These are phyloP conservation scores for Tenualosa ilisha DNA, from an alignment of 2,797 vertebrate genomes.

Conservation along the genomic window DNA sequence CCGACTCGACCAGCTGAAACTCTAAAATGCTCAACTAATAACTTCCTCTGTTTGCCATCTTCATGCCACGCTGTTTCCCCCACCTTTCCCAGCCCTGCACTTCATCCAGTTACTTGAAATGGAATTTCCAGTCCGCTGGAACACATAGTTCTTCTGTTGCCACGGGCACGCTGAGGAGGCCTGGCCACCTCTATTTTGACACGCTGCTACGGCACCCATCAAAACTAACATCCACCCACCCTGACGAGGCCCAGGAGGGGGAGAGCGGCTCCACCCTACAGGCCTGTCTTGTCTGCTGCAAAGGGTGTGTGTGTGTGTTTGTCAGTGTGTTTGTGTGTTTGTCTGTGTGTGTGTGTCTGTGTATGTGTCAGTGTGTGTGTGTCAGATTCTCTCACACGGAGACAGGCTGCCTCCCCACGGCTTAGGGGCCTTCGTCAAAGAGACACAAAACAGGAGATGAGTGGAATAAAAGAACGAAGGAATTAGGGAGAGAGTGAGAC, in stretches of 20 bases:
- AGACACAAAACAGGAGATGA: conserved; percentile 57
- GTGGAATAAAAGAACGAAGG: neutral
- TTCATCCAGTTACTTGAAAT: conserved; percentile 49
- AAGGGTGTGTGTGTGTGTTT: too few species aligned
- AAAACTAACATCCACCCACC: conserved; percentile 47
- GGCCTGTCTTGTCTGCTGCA: neutral
- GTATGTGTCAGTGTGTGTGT: too few species aligned
- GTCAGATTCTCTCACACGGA: neutral
- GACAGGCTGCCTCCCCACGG: neutral
- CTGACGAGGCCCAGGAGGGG: conserved; percentile 19
- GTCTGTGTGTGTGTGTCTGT: too few species aligned
- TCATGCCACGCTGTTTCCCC: conserved; percentile 39
- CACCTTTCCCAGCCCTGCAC: conserved; percentile 38
- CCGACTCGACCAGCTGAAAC: conserved; percentile 50
- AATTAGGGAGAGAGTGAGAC: neutral
- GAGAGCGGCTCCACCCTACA: neutral
- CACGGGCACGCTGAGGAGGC: conserved; percentile 41
- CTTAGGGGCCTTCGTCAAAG: conserved; percentile 31
- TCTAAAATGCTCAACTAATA: conserved; percentile 67
- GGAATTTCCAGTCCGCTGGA: conserved; percentile 53
- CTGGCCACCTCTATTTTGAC: conserved; percentile 51
- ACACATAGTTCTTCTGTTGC: conserved; percentile 45
- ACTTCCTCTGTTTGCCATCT: conserved; percentile 61
- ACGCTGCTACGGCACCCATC: conserved; percentile 47
- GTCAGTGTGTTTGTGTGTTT: too few species aligned